Evolutionary conservation across 2,888 invertebrate species (phyloP), one percentile per base, ranked within the genome.

Genomic region (Papilio demoleus): DNA sequence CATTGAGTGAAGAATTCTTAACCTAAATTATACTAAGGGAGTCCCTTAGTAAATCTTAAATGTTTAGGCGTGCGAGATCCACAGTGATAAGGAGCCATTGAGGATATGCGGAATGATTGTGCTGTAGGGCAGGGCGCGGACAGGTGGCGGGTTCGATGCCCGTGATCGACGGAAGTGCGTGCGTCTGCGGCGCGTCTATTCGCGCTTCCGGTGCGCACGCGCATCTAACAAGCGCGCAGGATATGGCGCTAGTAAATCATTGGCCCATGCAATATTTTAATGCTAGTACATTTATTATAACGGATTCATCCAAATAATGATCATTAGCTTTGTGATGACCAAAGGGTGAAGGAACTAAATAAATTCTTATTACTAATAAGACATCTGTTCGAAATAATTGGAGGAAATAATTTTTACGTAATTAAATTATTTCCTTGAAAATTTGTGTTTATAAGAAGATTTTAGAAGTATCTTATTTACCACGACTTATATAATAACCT

Each of bases 141-240:
- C 88, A 88, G 87, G 88, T 89, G 88, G 79, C 78, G 74, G 81
- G 90, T 86, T 88, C 90, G 88, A 81, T 81, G 91, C 74, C 90
- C 91, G 84, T 76, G 78, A 77, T 78, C 79, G 81, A 76, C 89
- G 92, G 90, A 91, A 90, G 83, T 87, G 88, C 90, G 90, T 91
- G 88, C 86, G 92, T 92, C 92, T 91, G 86, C 84, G 86, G 80
- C 83, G 81, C 86, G 92, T 92, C 92, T 92, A 88, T 92, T 87
- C 87, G 88, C 90, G 84, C 86, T 90, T 92, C 91, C 92, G 89
- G 81, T 81, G 83, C 67, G 74, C 71, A 67, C 78, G 82, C 81
- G 82, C 85, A 81, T 81, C 81, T 81, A 79, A 77, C 75, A 75
- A 82, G 83, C 82, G 81, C 80, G 66, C 73, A 71, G 73, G 75